Base-by-base conservation (phyloP, 2,888 invertebrate genomes). In the Drosophila subquinaria region DNA sequence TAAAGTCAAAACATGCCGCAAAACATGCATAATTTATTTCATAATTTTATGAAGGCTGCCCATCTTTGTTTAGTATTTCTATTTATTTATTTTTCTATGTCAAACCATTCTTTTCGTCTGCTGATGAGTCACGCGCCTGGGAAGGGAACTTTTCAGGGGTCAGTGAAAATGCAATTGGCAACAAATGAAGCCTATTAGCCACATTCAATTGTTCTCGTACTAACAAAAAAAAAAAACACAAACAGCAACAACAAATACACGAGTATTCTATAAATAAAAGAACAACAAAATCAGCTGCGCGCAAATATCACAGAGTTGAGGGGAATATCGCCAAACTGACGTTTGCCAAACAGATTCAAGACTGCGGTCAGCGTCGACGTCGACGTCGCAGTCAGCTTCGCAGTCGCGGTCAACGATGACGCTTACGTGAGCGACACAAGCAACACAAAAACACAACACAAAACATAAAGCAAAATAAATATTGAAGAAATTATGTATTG, bases 281-380 rank as follows among this genome's bases (percentile, higher is more conserved):
- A 73, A 81, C 88, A 89, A 89, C 88, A 84, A 80, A 87, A 88
- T 90, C 90, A 88, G 88, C 90, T 88, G 90, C 82, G 81, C 78
- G 66, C 59, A 86, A 72, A 80, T 61, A 79, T 88, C 86, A 88
- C 74, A 62, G 45, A 64, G 50, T 51, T 42, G 33, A 45, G 20
- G 43, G 17, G 35, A 61, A 67, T 51, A 66, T 60, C 69, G 65
- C 59, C 62, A 80, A 78, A 71, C 64, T 65, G 60, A n/a, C 43
- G 56, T 73, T 56, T 75, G 82, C 64, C 80, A 79, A 85, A 55
- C 79, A 79, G 69, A 76, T 77, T 87, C 85, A 85, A 88, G 87
- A 83, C 67, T 82, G 77, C 82, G 68, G 77, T 69, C 73, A 55
- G 51, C 59, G 60, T 47, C 40, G n/a, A 2, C 63, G 63, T 11